A percentile compares a stretch with the other conserved stretches of the same genome.
These are phyloP conservation scores for Candidula unifasciata DNA, from an alignment of 2,888 invertebrate genomes.

Conservation along the genomic window DNA sequence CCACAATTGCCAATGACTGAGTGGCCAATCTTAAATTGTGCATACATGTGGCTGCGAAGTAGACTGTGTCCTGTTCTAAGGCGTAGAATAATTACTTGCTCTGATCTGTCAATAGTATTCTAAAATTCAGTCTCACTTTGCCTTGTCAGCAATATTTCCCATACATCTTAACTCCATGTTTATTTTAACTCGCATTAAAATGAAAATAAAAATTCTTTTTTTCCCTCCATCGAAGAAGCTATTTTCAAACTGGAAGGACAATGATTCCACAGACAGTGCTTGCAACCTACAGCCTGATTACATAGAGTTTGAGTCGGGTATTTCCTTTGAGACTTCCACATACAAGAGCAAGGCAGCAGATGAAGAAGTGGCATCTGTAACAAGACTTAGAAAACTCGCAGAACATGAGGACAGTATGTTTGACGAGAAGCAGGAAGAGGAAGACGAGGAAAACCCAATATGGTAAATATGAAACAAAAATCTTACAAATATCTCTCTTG, in stretches of 20 bases:
- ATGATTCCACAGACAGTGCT: not conserved
- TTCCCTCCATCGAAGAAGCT: no score
- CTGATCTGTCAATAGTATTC: no score
- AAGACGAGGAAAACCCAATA: slow-evolving; percentile 49
- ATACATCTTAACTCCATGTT: no score
- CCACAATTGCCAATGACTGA: no score
- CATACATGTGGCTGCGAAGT: no score
- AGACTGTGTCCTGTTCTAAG: no score
- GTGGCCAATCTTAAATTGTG: no score
- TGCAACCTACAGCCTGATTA: slow-evolving; percentile 30
- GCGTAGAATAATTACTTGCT: no score
- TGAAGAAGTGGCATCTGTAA: not conserved
- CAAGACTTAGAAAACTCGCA: slow-evolving; percentile 13
- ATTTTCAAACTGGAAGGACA: not conserved
- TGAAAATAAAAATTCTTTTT: no score
- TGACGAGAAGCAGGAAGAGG: not conserved
- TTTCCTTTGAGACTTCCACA: slow-evolving; percentile 21
- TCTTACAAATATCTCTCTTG: not conserved
- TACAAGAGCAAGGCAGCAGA: not conserved
- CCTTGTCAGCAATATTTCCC: no score
- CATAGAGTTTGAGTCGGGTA: slow-evolving; percentile 35
- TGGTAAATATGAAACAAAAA: slow-evolving; percentile 36
- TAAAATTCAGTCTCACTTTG: no score
- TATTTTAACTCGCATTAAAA: no score
- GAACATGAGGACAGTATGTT: not conserved